Evolutionary conservation across 2,888 invertebrate genomes (phyloP).

Genomic region (Athrips mouffetella): DNA sequence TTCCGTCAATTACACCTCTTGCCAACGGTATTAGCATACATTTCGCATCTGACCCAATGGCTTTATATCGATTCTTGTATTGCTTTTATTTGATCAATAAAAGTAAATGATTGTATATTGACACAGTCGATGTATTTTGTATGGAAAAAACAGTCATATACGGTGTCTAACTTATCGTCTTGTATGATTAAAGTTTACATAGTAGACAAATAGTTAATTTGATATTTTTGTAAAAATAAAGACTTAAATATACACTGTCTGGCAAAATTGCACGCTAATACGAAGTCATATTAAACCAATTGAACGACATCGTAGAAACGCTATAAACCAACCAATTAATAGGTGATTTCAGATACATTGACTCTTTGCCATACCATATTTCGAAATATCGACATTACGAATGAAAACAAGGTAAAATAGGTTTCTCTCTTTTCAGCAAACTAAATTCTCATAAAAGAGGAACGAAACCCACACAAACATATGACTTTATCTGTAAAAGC

Average conservation of each 20-base stretch:
- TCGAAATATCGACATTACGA: constrained; percentile 51
- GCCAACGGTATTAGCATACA: constrained; percentile 62
- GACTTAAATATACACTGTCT: constrained; percentile 10
- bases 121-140: constrained; percentile 35
- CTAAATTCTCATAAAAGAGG: constrained; percentile 27
- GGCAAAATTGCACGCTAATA: constrained; percentile 47
- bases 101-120: constrained; percentile 60
- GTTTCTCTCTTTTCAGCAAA: constrained; percentile 44
- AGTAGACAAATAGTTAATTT: too few relatives aligned
- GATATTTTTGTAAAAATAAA: too few relatives aligned
- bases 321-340: constrained; percentile 66
- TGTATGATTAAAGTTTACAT: too few relatives aligned
- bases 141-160: constrained; percentile 23
- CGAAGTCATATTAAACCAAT: constrained; percentile 46
- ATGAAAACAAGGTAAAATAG: constrained; percentile 34
- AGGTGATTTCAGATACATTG: constrained; percentile 59
- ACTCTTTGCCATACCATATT: constrained; percentile 54
- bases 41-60: constrained; percentile 58
- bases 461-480: constrained; percentile 34
- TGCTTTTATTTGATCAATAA: constrained; percentile 63
- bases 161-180: too few relatives aligned
- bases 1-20: constrained; percentile 60
- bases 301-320: constrained; percentile 50
- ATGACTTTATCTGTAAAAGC: constrained; percentile 42
- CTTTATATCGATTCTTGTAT: constrained; percentile 57